A percentile compares a stretch with the other conserved stretches of the same genome.
Conservation (phyloP, 2,888 invertebrate species). For the Drosophila affinis region DNA sequence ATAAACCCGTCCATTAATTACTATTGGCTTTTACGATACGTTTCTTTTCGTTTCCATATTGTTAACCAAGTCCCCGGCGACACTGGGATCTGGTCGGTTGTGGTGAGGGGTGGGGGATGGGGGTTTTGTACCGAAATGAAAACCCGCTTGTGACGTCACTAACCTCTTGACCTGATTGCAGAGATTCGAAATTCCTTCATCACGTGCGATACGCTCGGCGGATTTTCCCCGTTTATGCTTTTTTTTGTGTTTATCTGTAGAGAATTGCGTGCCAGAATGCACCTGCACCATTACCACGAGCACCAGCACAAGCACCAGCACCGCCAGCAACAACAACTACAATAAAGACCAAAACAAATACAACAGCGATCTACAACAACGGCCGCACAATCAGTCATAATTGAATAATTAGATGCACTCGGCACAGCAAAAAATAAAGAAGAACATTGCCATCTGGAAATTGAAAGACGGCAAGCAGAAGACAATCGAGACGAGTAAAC, state of each 20-base stretch:
- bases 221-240: slow-evolving; percentile 40
- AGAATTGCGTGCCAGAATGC: slow-evolving; percentile 46
- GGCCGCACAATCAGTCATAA: slow-evolving; percentile 50
- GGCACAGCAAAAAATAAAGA: slow-evolving; percentile 4
- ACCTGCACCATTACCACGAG: slow-evolving; percentile 44
- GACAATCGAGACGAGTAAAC: neutral
- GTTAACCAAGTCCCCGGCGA: slow-evolving; percentile 27
- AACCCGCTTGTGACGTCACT: slow-evolving; percentile 2
- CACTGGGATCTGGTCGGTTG: too few relatives aligned
- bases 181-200: slow-evolving; percentile 45
- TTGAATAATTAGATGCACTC: slow-evolving; percentile 49
- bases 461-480: neutral
- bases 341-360: neutral
- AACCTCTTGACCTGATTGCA: slow-evolving; percentile 50
- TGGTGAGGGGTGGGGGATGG: neutral
- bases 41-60: slow-evolving; percentile 11
- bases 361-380: slow-evolving; percentile 37
- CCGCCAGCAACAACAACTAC: slow-evolving; percentile 15
- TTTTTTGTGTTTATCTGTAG: slow-evolving; percentile 14
- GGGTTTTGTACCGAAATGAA: neutral
- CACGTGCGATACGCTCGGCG: slow-evolving; percentile 61
- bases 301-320: neutral
- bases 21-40: slow-evolving; percentile 14
- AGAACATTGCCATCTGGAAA: slow-evolving; percentile 18
- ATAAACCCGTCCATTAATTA: slow-evolving; percentile 12